Evolutionary conservation across 2,888 invertebrate species (phyloP).

Genomic region (Sabatieria punctata): DNA sequence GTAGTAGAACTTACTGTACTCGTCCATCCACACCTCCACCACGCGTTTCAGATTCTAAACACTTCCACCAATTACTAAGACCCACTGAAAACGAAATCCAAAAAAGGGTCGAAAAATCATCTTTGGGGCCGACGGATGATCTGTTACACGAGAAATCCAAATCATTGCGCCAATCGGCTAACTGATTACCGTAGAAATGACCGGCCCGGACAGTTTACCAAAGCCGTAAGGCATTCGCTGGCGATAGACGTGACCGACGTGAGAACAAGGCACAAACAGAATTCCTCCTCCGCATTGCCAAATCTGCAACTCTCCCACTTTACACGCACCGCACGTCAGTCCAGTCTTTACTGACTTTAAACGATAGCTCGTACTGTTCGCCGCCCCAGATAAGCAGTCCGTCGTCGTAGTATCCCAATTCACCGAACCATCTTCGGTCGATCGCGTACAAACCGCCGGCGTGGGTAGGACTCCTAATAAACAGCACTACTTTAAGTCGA

Average conservation of each 20-base stretch:
- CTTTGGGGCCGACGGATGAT: too few relatives aligned
- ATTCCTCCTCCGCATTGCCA: constrained; percentile 98
- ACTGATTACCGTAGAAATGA: constrained; percentile 84
- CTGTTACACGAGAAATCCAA: too few relatives aligned
- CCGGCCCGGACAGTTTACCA: constrained; percentile 69
- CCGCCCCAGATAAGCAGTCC: too few relatives aligned
- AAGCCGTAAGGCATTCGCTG: constrained; percentile 95
- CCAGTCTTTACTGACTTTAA: neutral
- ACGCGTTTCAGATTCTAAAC: constrained; percentile 46
- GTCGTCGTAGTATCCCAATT: too few relatives aligned
- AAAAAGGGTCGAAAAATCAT: neutral
- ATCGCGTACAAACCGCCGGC: constrained; percentile 99
- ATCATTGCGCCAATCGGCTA: too few relatives aligned
- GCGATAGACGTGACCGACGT: constrained; percentile 92
- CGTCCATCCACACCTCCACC: constrained; percentile 97
- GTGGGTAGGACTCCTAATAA: too few relatives aligned
- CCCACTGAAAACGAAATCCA: neutral
- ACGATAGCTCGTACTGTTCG: too few relatives aligned
- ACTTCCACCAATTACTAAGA: constrained; percentile 43
- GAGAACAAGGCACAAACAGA: constrained; percentile 93
- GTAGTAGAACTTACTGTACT: constrained; percentile 89
- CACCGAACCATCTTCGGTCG: constrained; percentile 77
- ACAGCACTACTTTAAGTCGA: too few relatives aligned
- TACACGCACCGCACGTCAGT: too few relatives aligned
- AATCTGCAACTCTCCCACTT: too few relatives aligned